phyloP scores from a whole-genome alignment of 2,888 invertebrate genomes.

The Aromia moschata region DNA sequence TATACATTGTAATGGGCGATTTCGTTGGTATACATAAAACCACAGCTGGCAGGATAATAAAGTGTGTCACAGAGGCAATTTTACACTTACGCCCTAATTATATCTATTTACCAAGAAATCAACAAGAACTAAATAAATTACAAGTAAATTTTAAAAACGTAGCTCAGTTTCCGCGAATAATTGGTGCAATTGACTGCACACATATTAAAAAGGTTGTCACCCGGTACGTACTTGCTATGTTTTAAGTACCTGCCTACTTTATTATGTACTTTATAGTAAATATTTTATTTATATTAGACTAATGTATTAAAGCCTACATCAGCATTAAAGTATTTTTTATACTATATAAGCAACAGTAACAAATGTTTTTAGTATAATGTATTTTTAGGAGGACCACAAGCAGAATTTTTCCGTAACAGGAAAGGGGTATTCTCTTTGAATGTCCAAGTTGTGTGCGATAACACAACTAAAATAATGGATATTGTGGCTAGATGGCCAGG shows the following conservation, averaged over 20 bases:
- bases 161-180: conserved; percentile 31
- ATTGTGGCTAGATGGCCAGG: background rate
- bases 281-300: no score
- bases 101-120: background rate
- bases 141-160: background rate
- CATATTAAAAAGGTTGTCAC: conserved; percentile 47
- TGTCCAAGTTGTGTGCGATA: conserved; percentile 42
- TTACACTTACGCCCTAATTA: background rate
- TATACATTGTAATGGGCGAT: background rate
- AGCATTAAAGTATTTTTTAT: no score
- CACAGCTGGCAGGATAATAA: background rate
- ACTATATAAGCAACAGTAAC: no score
- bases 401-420: conserved; percentile 44
- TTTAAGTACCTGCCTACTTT: no score
- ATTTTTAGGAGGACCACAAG: conserved; percentile 39
- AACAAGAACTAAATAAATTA: background rate
- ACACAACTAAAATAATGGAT: background rate
- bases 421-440: conserved; percentile 47
- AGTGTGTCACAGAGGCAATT: background rate
- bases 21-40: conserved; percentile 1
- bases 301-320: no score
- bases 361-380: no score
- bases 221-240: no score
- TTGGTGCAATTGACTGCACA: conserved; percentile 47
- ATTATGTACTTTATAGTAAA: no score